Base-by-base conservation (phyloP, 2,888 invertebrate species). In the Athripsodes cinereus region DNA sequence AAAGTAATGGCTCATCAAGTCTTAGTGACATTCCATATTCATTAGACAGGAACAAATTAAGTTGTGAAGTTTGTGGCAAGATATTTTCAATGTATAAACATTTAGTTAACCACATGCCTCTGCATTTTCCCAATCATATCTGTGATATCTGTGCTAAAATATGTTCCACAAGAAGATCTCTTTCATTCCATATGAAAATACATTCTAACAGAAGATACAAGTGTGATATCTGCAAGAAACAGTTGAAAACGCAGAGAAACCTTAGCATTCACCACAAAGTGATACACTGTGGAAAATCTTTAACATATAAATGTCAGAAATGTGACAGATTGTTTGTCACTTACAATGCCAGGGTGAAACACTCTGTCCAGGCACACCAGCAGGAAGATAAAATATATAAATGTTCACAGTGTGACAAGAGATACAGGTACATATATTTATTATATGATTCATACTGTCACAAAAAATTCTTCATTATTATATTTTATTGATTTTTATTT, bases 111-210 rank as follows among this genome's bases (percentile, higher is more conserved):
- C 62, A 62, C 26, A 60, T 62, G 60, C 62, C 57, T 3, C 47
- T 49, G 48, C 62, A 62, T 55, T 58, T 47, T 51, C 60, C 62
- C 13, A 60, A 56, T 26, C 56, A 62, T 22, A 57, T 60, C 3
- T 62, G 62, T 31, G 58, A 62, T 26, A 34, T 55, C 3, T 62
- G 62, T 20, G 62, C 60, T 6, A 62, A 55, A 44, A 58, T 60
- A 20, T 62, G 59, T 34, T 55, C 60, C 8, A 53, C 60, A 10
- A 19, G 44, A 22, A 47, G 52, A 22, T 55, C 54, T 47, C 48
- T 62, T 20, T 47, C 31, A 13, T 58, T 52, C 31, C 62, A 62
- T 26, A 49, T 11, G 3, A 59, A 55, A 40, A 55, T 46, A 18
- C 62, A 62, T 47, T 44, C 52, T 5, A 34, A 48, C 13, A 35